Conservation (phyloP, 2,888 invertebrate genomes). For the Hyposoter dolosus region DNA sequence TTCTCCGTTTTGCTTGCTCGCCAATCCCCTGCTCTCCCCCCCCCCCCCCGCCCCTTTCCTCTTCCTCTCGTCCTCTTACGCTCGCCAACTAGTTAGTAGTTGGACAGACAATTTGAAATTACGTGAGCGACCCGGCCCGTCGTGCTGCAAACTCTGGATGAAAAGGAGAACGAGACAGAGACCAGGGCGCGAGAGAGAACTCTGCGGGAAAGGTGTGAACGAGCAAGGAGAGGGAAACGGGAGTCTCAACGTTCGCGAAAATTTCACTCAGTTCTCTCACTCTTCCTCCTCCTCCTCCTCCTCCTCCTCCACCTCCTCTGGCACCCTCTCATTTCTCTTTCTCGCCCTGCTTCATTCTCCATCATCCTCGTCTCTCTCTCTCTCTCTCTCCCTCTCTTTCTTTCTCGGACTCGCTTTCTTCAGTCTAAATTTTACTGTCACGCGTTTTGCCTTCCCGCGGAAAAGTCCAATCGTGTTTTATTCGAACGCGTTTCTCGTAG, state of each 20-base stretch:
- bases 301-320: background rate
- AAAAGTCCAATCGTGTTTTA: conserved; percentile 75
- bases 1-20: conserved; percentile 8
- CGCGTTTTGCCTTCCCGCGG: conserved; percentile 59
- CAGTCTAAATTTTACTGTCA: conserved; percentile 71
- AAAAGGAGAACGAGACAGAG: conserved; percentile 16
- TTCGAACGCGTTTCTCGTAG: conserved; percentile 66
- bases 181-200: conserved; percentile 9
- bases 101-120: conserved; percentile 81
- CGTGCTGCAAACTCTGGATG: conserved; percentile 33
- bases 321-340: conserved; percentile 32
- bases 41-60: conserved; percentile 10
- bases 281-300: conserved; percentile 6
- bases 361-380: conserved; percentile 30
- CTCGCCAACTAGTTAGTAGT: conserved; percentile 80
- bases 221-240: conserved; percentile 40
- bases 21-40: conserved; percentile 3
- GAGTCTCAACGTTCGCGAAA: conserved; percentile 61
- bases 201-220: conserved; percentile 50
- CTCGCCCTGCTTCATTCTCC: conserved; percentile 27
- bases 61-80: conserved; percentile 31
- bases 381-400: conserved; percentile 22
- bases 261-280: conserved; percentile 59
- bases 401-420: conserved; percentile 16
- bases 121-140: conserved; percentile 71